phyloP scores from a whole-genome alignment of 2,888 invertebrate species.

The Drosophila flavopinicola region DNA sequence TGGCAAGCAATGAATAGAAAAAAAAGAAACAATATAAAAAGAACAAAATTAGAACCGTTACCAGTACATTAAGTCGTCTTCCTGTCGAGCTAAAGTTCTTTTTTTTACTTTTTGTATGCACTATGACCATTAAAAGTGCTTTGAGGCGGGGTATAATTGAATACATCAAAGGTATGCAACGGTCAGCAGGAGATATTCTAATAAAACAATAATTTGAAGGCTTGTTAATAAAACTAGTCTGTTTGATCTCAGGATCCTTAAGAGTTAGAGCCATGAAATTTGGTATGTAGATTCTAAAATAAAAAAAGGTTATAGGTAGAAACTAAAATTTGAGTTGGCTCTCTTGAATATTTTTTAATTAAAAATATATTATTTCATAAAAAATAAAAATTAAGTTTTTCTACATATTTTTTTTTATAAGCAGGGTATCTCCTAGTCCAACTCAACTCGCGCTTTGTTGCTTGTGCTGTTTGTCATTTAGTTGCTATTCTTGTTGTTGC shows the following conservation, averaged over 20 bases:
- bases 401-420: too few relatives aligned
- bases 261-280: not conserved
- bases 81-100: conserved; percentile 17
- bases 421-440: conserved; percentile 7
- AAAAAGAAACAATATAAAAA: conserved; percentile 6
- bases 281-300: too few relatives aligned
- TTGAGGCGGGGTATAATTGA: not conserved
- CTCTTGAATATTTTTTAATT: not conserved
- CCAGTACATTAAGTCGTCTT: conserved; percentile 63
- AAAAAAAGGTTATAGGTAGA: too few relatives aligned
- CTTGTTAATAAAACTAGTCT: too few relatives aligned
- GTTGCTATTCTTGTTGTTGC: conserved; percentile 43
- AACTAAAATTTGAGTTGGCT: too few relatives aligned
- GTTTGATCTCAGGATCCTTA: not conserved
- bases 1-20: conserved; percentile 54
- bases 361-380: too few relatives aligned
- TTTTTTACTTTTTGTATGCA: conserved; percentile 4
- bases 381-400: too few relatives aligned
- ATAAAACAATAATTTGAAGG: not conserved
- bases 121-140: conserved; percentile 9
- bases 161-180: not conserved
- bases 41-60: conserved; percentile 17
- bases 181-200: not conserved
- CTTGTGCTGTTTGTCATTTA: conserved; percentile 20
- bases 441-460: not conserved